Evolutionary conservation across 2,113 vertebrate genomes (phyloP).

Genomic region (Anhinga anhinga): DNA sequence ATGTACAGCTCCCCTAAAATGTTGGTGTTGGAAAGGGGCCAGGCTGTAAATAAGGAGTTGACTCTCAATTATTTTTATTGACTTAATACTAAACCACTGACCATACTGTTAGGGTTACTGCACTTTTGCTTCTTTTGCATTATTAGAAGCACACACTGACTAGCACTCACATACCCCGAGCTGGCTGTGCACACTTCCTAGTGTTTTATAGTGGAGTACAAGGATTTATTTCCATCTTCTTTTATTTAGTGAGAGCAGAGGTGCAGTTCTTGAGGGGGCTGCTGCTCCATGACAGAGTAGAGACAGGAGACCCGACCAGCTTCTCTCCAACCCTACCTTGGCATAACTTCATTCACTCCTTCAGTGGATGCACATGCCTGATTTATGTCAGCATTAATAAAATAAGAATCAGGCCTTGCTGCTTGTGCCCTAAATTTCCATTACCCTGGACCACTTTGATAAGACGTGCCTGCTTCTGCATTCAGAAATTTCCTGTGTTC

Average conservation of each 20-base stretch:
- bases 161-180: background rate
- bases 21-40: background rate
- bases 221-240: background rate
- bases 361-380: background rate
- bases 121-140: background rate
- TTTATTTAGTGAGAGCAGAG: background rate
- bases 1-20: background rate
- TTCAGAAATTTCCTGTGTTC: conserved; percentile 28
- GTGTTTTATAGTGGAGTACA: background rate
- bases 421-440: conserved; percentile 16
- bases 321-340: background rate
- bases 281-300: background rate
- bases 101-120: background rate
- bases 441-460: background rate
- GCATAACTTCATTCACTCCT: background rate
- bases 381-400: conserved; percentile 4
- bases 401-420: background rate
- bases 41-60: background rate
- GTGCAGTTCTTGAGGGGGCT: background rate
- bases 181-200: accelerated
- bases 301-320: background rate
- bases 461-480: background rate
- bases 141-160: background rate
- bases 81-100: background rate
- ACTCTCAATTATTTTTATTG: conserved; percentile 30